Evolutionary conservation across 2,797 vertebrate genomes (phyloP).

Genomic region (Micromesistius poutassou): DNA sequence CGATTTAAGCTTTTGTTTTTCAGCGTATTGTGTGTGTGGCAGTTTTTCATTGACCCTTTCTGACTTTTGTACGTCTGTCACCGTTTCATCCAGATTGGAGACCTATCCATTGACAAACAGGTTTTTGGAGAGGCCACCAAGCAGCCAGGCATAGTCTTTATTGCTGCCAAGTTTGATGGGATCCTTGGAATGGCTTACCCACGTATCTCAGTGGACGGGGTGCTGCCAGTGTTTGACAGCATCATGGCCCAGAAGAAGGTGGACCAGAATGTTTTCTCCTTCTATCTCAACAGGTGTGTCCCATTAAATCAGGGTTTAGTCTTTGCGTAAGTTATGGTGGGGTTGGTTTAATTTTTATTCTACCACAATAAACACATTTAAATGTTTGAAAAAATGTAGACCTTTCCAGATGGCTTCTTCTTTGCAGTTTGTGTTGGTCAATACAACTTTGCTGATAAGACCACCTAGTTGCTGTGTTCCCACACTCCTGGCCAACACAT

Average conservation of each 20-base stretch:
- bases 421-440: not conserved
- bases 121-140: constrained; percentile 89
- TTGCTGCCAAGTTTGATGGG: constrained; percentile 92
- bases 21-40: not conserved
- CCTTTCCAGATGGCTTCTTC: not conserved
- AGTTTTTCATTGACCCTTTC: not conserved
- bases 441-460: not conserved
- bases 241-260: constrained; percentile 87
- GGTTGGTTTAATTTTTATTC: not conserved
- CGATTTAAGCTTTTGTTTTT: not conserved
- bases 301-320: not conserved
- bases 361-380: not conserved
- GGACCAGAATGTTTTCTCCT: constrained; percentile 87
- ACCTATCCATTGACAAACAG: constrained; percentile 77
- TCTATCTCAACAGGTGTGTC: constrained; percentile 83
- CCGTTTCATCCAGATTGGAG: constrained; percentile 49
- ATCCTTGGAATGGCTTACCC: constrained; percentile 94
- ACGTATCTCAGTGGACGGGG: constrained; percentile 79
- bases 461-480: not conserved
- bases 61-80: not conserved
- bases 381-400: not conserved
- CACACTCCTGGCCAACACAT: not conserved
- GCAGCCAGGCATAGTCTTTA: constrained; percentile 88
- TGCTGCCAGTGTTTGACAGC: constrained; percentile 87
- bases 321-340: not conserved